Conservation (phyloP, 2,797 vertebrate species). For the Sebastolobus alascanus region DNA sequence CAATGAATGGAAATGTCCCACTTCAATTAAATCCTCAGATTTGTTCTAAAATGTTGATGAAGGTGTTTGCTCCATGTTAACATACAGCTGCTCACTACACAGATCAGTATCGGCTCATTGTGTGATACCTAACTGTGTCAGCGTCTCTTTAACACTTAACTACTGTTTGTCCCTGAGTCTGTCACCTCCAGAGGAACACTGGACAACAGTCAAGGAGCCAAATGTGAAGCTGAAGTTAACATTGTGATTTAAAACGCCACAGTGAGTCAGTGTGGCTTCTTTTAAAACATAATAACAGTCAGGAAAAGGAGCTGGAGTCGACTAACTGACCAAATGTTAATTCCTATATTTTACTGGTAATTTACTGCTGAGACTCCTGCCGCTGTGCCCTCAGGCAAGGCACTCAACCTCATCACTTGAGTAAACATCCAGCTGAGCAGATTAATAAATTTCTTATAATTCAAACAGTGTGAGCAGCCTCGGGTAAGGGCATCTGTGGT, state of each 20-base stretch:
- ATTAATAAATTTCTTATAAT: conserved; percentile 25
- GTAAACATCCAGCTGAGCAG: conserved; percentile 26
- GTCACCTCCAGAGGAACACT: not conserved
- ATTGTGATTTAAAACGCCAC: not conserved
- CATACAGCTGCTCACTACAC: not conserved
- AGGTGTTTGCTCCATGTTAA: not conserved
- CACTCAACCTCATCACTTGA: conserved; percentile 10
- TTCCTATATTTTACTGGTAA: not conserved
- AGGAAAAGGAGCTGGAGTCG: not conserved
- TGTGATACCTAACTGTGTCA: not conserved
- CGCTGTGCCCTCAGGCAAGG: conserved; percentile 22
- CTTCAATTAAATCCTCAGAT: not conserved
- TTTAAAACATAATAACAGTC: not conserved
- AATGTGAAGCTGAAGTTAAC: not conserved
- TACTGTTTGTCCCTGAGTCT: not conserved
- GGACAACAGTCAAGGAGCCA: not conserved
- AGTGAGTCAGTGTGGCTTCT: not conserved
- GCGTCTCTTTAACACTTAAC: not conserved
- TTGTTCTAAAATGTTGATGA: not conserved
- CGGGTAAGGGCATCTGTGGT: not conserved
- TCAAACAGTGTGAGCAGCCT: conserved; percentile 3
- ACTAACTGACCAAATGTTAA: not conserved
- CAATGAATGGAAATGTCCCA: not conserved
- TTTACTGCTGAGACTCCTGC: not conserved
- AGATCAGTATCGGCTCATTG: not conserved